phyloP scores from a whole-genome alignment of 2,797 vertebrate species.

The Loriculus beryllinus region DNA sequence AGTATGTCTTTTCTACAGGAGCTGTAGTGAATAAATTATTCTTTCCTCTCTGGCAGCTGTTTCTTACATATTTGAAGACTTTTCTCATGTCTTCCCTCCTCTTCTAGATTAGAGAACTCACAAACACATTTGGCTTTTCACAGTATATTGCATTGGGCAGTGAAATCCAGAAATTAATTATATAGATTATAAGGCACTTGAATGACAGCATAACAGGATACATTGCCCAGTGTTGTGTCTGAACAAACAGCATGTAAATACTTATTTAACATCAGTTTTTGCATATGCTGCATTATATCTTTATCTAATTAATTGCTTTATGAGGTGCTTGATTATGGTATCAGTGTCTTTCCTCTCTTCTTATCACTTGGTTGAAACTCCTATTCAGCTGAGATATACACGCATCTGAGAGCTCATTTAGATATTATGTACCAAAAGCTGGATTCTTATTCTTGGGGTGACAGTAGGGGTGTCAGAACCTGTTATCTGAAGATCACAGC shows the following conservation, averaged over 20 bases:
- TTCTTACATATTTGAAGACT: conserved; percentile 5
- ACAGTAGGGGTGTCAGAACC: not conserved
- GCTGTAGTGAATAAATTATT: not conserved
- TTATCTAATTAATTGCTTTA: conserved; percentile 41
- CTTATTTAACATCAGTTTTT: not conserved
- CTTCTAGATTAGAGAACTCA: not conserved
- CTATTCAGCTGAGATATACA: conserved; percentile 1
- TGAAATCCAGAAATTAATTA: conserved; percentile 9
- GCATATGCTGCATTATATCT: not conserved
- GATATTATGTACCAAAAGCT: not conserved
- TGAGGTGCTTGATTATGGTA: conserved; percentile 28
- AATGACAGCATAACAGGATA: not conserved
- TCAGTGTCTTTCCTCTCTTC: not conserved
- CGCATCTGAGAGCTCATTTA: not conserved
- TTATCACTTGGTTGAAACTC: conserved; percentile 17
- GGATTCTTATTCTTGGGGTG: not conserved
- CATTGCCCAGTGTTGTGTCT: not conserved
- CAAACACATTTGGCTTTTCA: conserved; percentile 31
- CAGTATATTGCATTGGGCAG: not conserved
- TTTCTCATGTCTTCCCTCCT: not conserved
- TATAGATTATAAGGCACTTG: not conserved
- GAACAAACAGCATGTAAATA: not conserved
- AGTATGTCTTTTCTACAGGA: not conserved
- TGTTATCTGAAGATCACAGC: not conserved
- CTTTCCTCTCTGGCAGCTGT: not conserved